Evolutionary conservation across 2,888 invertebrate genomes (phyloP).

Genomic region (Drosophila birchii): DNA sequence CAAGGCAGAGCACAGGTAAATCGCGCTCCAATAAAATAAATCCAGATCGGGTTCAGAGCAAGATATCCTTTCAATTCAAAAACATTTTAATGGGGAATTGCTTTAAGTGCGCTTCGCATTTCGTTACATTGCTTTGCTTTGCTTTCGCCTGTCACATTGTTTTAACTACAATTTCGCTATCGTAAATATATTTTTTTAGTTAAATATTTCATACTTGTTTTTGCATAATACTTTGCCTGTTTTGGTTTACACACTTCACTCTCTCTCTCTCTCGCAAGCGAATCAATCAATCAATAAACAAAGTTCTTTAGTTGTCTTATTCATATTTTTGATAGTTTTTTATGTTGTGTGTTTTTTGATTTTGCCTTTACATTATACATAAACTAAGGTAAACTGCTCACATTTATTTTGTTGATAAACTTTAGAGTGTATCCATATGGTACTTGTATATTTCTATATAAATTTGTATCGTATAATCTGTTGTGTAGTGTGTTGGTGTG

Average conservation of each 20-base stretch:
- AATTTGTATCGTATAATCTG: slow-evolving; percentile 50
- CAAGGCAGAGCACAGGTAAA: slow-evolving; percentile 55
- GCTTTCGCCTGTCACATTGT: slow-evolving; percentile 39
- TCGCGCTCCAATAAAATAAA: slow-evolving; percentile 33
- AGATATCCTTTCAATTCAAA: slow-evolving; percentile 13
- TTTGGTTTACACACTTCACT: slow-evolving; percentile 36
- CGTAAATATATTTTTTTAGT: slow-evolving; percentile 35
- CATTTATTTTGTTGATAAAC: slow-evolving; percentile 53
- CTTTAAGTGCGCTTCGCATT: slow-evolving; percentile 34
- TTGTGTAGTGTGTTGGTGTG: slow-evolving; percentile 29
- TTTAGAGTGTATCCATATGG: slow-evolving; percentile 44
- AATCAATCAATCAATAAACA: slow-evolving; percentile 64
- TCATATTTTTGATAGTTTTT: slow-evolving; percentile 25
- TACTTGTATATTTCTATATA: slow-evolving; percentile 49
- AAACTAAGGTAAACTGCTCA: slow-evolving; percentile 71
- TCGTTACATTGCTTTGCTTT: slow-evolving; percentile 41
- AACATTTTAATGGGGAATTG: slow-evolving; percentile 32
- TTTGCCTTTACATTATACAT: slow-evolving; percentile 43
- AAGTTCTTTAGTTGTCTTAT: slow-evolving; percentile 50
- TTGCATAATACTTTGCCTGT: slow-evolving; percentile 70
- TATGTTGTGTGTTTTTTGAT: slow-evolving; percentile 28
- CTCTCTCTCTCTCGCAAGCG: slow-evolving; percentile 43
- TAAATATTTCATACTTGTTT: slow-evolving; percentile 58
- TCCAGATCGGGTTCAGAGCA: slow-evolving; percentile 15
- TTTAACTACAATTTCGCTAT: slow-evolving; percentile 56